Percentiles rank a stretch among this genome's conserved stretches.
Evolutionary conservation across 2,888 invertebrate genomes (phyloP).

Genomic region (Hetaerina titia): DNA sequence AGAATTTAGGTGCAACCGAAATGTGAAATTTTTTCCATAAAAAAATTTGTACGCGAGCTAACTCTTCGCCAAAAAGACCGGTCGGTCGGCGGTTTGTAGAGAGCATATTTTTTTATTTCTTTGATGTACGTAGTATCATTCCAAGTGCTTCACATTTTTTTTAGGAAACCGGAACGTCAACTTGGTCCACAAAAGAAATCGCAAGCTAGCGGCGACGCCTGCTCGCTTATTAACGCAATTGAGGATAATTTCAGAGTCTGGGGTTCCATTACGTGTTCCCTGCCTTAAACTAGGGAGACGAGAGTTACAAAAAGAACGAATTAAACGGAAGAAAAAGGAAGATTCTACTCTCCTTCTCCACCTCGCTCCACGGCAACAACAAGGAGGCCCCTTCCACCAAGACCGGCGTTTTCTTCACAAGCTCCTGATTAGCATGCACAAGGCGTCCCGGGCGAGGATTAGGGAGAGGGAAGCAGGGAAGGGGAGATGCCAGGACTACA

Average conservation of each 20-base stretch:
- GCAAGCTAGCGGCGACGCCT: neutral
- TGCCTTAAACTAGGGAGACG: neutral
- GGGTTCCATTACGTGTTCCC: neutral
- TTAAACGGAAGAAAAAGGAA: neutral
- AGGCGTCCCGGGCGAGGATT: slow-evolving; percentile 16
- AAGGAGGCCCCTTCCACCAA: neutral
- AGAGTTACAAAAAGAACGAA: neutral
- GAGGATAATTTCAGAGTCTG: slow-evolving; percentile 19
- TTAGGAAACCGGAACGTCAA: neutral
- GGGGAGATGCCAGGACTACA: neutral
- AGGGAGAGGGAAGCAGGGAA: neutral
- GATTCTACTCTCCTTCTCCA: neutral
- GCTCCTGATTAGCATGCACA: slow-evolving; percentile 2
- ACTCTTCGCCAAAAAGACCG: neutral
- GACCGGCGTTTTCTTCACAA: neutral
- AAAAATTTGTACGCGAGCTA: neutral
- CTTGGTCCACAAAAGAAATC: neutral
- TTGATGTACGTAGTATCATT: neutral
- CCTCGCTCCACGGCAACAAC: neutral
- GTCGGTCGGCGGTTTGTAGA: no score
- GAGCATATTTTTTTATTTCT: neutral
- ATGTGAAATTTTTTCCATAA: neutral
- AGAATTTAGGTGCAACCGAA: no score
- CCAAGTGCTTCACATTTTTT: neutral
- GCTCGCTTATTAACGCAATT: slow-evolving; percentile 43